Conservation (phyloP, 2,797 vertebrate genomes). For the Helicolenus hilgendorfi region DNA sequence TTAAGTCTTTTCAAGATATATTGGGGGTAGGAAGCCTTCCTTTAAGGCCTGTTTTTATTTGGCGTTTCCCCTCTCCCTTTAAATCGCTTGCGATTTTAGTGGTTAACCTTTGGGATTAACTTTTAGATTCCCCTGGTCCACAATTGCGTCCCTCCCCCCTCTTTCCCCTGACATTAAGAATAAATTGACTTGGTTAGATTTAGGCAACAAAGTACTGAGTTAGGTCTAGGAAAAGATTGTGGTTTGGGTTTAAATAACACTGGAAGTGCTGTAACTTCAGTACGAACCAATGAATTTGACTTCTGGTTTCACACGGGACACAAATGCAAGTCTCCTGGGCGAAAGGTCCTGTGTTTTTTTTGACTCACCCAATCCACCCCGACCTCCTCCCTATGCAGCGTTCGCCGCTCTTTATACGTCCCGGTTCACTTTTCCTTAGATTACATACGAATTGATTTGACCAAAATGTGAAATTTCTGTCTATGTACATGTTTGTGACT, state of each 20-base stretch:
- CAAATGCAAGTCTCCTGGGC: background rate
- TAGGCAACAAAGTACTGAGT: no score
- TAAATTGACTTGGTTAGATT: no score
- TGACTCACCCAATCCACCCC: background rate
- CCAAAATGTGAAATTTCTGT: background rate
- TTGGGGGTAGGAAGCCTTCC: no score
- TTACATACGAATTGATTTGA: background rate
- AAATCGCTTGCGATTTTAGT: no score
- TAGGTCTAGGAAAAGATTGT: background rate
- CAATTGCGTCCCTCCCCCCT: no score
- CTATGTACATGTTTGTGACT: background rate
- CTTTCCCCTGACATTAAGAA: no score
- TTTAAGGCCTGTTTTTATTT: no score
- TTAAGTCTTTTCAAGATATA: no score
- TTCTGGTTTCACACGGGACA: background rate
- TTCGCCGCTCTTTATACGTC: background rate
- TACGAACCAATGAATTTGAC: background rate
- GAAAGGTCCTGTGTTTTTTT: background rate
- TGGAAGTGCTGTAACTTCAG: background rate
- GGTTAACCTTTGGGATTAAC: no score
- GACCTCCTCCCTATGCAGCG: background rate
- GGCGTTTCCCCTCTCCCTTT: no score
- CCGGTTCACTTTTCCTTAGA: no score
- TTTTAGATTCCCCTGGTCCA: no score
- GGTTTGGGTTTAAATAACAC: background rate